Evolutionary conservation across 2,888 invertebrate genomes (phyloP).

Genomic region (Artemia sinica): DNA sequence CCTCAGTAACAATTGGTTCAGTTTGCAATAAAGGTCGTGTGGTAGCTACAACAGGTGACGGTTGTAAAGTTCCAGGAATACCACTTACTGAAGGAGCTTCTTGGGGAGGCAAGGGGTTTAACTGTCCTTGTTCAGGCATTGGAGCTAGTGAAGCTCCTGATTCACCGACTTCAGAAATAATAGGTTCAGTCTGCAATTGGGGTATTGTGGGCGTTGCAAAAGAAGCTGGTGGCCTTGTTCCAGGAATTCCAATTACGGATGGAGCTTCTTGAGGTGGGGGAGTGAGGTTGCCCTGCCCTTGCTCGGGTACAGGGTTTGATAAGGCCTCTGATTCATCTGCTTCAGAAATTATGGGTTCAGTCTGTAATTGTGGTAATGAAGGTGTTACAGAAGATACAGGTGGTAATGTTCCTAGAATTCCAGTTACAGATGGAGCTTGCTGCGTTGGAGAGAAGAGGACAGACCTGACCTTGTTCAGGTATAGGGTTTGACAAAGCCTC

Average conservation of each 20-base stretch:
- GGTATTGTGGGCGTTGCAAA: slow-evolving; percentile 7
- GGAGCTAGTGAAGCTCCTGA: not conserved
- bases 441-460: not conserved
- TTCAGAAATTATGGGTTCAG: too few relatives aligned
- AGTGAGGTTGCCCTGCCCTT: too few relatives aligned
- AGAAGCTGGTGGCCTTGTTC: not conserved
- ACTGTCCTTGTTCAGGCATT: not conserved
- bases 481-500: not conserved
- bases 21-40: not conserved
- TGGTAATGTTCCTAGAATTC: slow-evolving; percentile 5
- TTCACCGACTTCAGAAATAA: not conserved
- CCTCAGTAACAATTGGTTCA: not conserved
- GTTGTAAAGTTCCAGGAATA: slow-evolving; percentile 1
- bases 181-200: not conserved
- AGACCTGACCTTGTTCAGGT: not conserved
- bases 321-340: too few relatives aligned
- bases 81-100: not conserved
- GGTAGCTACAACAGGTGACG: not conserved
- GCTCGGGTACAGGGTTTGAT: too few relatives aligned
- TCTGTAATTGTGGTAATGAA: too few relatives aligned
- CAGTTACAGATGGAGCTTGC: slow-evolving; percentile 9
- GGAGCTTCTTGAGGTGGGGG: not conserved
- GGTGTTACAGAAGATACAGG: not conserved
- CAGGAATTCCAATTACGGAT: slow-evolving; percentile 14
- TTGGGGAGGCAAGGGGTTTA: not conserved